Percentiles rank a stretch among this genome's conserved stretches.
Conservation (phyloP, 2,888 invertebrate genomes). For the Parapristionchus giblindavisi region DNA sequence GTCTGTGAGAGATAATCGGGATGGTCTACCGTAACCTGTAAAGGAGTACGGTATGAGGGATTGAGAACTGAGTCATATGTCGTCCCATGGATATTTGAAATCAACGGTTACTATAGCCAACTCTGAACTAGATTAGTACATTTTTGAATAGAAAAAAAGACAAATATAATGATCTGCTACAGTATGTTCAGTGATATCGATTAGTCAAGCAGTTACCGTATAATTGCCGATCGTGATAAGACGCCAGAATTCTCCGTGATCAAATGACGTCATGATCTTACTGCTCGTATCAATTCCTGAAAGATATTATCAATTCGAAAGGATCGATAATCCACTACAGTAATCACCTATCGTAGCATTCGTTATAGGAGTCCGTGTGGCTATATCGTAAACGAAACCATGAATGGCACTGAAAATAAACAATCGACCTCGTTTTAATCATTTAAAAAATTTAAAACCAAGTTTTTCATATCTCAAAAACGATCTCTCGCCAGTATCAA, state of each 20-base stretch:
- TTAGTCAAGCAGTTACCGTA: conserved; percentile 53
- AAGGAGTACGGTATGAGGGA: too few species aligned
- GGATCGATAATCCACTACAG: conserved; percentile 73
- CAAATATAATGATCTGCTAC: not conserved
- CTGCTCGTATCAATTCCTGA: conserved; percentile 78
- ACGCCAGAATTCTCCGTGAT: conserved; percentile 91
- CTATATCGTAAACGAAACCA: conserved; percentile 83
- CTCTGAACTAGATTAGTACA: too few species aligned
- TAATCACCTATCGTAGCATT: conserved; percentile 82
- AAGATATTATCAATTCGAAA: not conserved
- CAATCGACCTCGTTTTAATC: not conserved
- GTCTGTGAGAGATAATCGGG: conserved; percentile 50
- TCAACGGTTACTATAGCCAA: too few species aligned
- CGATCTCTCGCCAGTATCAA: not conserved
- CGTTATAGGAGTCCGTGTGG: conserved; percentile 77
- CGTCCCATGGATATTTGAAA: too few species aligned
- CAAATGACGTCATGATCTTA: conserved; percentile 83
- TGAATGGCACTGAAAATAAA: conserved; percentile 63
- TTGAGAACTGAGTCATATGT: not conserved
- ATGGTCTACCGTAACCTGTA: conserved; percentile 62
- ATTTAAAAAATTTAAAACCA: not conserved
- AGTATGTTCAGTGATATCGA: not conserved
- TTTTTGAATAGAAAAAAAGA: too few species aligned
- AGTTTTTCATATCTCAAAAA: conserved; percentile 6
- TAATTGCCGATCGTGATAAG: conserved; percentile 87